Evolutionary conservation across 2,113 vertebrate genomes (phyloP), one percentile per base, ranked within the genome.

Genomic region (Pelmatolapia mariae): DNA sequence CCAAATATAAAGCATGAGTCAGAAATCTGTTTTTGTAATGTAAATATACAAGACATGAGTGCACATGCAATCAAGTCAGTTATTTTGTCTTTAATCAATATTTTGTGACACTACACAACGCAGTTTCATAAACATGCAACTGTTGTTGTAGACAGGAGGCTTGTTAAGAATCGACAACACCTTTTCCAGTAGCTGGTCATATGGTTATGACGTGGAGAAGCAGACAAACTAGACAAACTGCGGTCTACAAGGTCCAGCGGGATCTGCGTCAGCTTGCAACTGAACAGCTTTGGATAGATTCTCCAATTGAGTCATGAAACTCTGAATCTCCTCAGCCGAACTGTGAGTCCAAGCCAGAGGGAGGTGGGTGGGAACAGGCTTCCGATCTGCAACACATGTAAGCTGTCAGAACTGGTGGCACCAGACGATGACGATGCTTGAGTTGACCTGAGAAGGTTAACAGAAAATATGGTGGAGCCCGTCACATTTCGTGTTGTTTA

Each of bases 261-360:
- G 52, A 24, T 87, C 84, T 47, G n/a, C 22, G 6, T 84, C 88
- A 36, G 87, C 29, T 26, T 80, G 86, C 52, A 84, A 82, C 61
- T 91, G 90, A 79, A 91, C 38, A 16, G 71, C 36, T 79, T 68
- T 82, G 24, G 93, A 89, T 80, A 97, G 85, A 81, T 85, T 89
- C 38, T 96, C 95, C 89, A 97, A 50, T 24, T 93, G 93, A 80
- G 63, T 52, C 71, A 95, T 92, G 84, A 97, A 96, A 10, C 79
- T 81, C 63, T 88, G 88, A 76, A 95, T 87, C 43, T 96, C 95
- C 31, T 91, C 83, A 6, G 76, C 33, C 50, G 94, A 93, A 10
- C 94, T 95, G 83, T 81, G 91, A 52, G 96, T 96, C 94, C 96
- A 96, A 38, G 95, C 96, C 89, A 97, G 86, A 76, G 96, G 95